Percentiles rank a stretch among this genome's conserved stretches.
phyloP scores from a whole-genome alignment of 92 coral and sea anemone genomes.

The Parazoanthus darwini region DNA sequence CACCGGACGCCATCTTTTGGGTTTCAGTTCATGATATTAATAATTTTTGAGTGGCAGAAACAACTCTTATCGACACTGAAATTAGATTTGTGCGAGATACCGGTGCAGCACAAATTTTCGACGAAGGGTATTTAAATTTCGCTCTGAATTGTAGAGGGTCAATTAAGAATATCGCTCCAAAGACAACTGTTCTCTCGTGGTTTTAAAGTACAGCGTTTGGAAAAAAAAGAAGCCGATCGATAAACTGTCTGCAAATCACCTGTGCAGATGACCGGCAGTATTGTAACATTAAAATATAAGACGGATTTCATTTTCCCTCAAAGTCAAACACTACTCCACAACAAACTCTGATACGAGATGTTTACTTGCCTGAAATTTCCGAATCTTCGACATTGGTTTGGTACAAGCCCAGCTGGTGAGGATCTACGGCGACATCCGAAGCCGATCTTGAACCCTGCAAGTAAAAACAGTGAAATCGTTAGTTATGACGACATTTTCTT shows the following conservation, averaged over 20 bases:
- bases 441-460: constrained; percentile 57
- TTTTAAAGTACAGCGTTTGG: neutral
- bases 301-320: neutral
- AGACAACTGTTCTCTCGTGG: neutral
- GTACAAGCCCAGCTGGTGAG: constrained; percentile 64
- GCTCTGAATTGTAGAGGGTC: neutral
- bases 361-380: constrained; percentile 74
- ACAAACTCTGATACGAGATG: neutral
- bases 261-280: neutral
- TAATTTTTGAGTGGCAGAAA: neutral
- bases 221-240: neutral
- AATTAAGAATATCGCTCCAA: neutral
- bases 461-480: neutral
- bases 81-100: neutral
- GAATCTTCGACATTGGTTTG: constrained; percentile 69
- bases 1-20: constrained; percentile 21
- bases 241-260: neutral
- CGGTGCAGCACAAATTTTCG: neutral
- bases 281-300: neutral
- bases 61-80: neutral
- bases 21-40: neutral
- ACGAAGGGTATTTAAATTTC: neutral
- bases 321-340: neutral
- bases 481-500: neutral
- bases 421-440: constrained; percentile 67